Evolutionary conservation across 2,888 invertebrate species (phyloP).

Genomic region (Blastobasis lacticolella): DNA sequence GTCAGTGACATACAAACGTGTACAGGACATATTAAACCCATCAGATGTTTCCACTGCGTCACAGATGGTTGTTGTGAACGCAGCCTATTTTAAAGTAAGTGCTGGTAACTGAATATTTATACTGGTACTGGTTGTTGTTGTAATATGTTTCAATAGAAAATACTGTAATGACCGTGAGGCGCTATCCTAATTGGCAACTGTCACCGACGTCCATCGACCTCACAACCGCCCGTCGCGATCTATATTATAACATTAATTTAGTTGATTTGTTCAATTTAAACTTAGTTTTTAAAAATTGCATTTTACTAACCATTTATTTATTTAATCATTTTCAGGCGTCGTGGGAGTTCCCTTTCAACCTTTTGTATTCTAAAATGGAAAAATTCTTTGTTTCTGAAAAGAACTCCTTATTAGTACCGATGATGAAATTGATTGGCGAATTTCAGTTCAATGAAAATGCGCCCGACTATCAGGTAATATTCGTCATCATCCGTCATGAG

Average conservation of each 20-base stretch:
- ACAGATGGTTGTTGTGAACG: constrained; percentile 35
- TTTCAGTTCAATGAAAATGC: constrained; percentile 16
- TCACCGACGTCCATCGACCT: too few species aligned
- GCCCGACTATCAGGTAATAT: constrained; percentile 19
- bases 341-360: constrained; percentile 34
- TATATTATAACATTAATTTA: too few species aligned
- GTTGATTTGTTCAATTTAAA: too few species aligned
- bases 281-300: too few species aligned
- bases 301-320: too few species aligned
- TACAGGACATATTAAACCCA: constrained; percentile 27
- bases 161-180: too few species aligned
- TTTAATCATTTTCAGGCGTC: constrained; percentile 22
- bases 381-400: constrained; percentile 23
- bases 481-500: not conserved
- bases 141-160: too few species aligned
- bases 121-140: too few species aligned
- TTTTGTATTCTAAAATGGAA: constrained; percentile 19
- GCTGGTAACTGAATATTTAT: too few species aligned
- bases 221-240: too few species aligned
- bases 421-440: constrained; percentile 29
- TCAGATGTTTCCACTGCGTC: constrained; percentile 31
- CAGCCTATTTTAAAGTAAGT: constrained; percentile 36
- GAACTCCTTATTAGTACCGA: constrained; percentile 22
- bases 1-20: constrained; percentile 24
- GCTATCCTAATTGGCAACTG: too few species aligned